A percentile compares a stretch with the other conserved stretches of the same genome.
phyloP scores from a whole-genome alignment of 2,113 vertebrate genomes.

The Salvelinus alpinus region DNA sequence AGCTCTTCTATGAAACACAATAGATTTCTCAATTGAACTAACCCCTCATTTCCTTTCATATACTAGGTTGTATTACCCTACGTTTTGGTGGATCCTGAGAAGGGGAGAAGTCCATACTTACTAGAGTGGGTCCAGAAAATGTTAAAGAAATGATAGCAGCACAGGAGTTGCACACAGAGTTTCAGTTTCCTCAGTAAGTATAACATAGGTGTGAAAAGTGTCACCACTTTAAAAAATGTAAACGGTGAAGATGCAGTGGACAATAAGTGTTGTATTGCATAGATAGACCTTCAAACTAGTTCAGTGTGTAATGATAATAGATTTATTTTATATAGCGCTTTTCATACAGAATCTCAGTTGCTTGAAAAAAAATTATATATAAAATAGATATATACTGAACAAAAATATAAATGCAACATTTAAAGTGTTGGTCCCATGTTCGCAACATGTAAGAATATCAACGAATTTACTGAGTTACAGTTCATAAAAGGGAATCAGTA shows the following conservation, averaged over 20 bases:
- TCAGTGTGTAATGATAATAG: background rate
- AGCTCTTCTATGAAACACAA: too few relatives aligned
- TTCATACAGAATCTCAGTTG: too few relatives aligned
- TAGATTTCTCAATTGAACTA: too few relatives aligned
- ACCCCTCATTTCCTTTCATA: background rate
- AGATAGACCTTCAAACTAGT: background rate
- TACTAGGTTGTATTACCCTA: slow-evolving; percentile 62
- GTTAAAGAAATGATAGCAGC: slow-evolving; percentile 99
- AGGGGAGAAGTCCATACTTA: slow-evolving; percentile 53
- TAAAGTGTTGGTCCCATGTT: too few relatives aligned
- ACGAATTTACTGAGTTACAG: too few relatives aligned
- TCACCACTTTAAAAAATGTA: background rate
- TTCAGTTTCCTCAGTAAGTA: slow-evolving; percentile 94
- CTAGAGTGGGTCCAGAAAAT: slow-evolving; percentile 86
- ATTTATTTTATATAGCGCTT: too few relatives aligned
- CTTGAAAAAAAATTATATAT: too few relatives aligned
- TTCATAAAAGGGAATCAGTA: too few relatives aligned
- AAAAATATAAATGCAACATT: too few relatives aligned
- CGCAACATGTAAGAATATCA: too few relatives aligned
- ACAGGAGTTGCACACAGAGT: slow-evolving; percentile 98
- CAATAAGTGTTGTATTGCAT: too few relatives aligned
- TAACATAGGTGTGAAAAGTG: background rate
- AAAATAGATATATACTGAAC: too few relatives aligned
- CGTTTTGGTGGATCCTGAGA: slow-evolving; percentile 42
- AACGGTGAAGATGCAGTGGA: background rate